A percentile compares a stretch with the other conserved stretches of the same genome.
Conservation (phyloP, 2,797 vertebrate genomes). For the Lepilemur septentrionalis region DNA sequence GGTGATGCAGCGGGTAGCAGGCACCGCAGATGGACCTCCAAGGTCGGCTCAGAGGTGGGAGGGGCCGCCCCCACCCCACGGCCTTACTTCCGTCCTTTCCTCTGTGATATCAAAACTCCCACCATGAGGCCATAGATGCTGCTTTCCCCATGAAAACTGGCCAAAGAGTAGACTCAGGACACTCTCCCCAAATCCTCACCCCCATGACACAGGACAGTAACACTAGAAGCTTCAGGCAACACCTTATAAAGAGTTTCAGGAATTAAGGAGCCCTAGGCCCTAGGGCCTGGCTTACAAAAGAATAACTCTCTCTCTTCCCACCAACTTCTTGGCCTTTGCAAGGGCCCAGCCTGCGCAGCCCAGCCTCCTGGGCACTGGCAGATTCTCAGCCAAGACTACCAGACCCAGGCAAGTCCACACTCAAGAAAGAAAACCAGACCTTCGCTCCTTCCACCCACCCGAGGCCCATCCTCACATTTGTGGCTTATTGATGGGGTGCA, state of each 20-base stretch:
- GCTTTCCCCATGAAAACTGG: neutral
- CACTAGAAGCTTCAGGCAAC: neutral
- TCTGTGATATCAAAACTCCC: neutral
- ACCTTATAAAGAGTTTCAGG: neutral
- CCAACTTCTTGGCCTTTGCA: neutral
- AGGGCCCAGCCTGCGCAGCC: neutral
- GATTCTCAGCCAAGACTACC: neutral
- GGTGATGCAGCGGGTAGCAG: neutral
- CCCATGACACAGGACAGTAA: neutral
- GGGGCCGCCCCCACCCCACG: too few species aligned
- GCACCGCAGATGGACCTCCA: neutral
- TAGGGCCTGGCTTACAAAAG: neutral
- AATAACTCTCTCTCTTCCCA: neutral
- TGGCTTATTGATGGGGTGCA: neutral
- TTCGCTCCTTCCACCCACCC: neutral
- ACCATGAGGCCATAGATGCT: neutral
- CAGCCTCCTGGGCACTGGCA: neutral
- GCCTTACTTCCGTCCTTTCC: neutral
- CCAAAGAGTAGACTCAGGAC: neutral
- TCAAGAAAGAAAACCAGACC: neutral
- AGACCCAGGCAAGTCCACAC: neutral
- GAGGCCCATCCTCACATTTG: neutral
- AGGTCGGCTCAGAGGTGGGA: neutral
- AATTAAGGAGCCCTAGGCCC: neutral
- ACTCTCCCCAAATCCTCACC: neutral